phyloP scores from a whole-genome alignment of 2,888 invertebrate genomes.

The Apodemia mormo region DNA sequence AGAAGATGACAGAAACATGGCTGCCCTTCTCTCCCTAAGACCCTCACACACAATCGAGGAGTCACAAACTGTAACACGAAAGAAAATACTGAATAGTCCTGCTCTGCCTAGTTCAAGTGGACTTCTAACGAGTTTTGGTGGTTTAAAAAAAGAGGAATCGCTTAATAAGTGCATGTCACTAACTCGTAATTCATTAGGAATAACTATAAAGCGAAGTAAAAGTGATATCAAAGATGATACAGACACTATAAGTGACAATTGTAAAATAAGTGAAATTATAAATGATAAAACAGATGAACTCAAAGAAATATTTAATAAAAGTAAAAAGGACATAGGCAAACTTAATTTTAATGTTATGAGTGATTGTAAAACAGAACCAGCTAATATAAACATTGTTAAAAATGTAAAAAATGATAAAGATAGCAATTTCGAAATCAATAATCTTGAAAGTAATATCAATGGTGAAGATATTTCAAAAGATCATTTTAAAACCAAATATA shows the following conservation, averaged over 20 bases:
- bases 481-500: neutral
- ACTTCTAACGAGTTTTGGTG: slow-evolving; percentile 74
- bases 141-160: slow-evolving; percentile 79
- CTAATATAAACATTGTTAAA: neutral
- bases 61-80: slow-evolving; percentile 71
- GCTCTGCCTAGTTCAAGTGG: slow-evolving; percentile 80
- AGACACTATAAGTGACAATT: neutral
- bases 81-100: slow-evolving; percentile 78
- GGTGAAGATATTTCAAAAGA: neutral
- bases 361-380: neutral
- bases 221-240: neutral
- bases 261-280: slow-evolving; percentile 23
- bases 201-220: slow-evolving; percentile 58
- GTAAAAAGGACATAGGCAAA: slow-evolving; percentile 22
- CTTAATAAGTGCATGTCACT: slow-evolving; percentile 58
- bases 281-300: slow-evolving; percentile 19
- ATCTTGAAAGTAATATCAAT: neutral
- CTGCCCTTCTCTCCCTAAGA: slow-evolving; percentile 86
- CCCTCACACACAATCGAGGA: slow-evolving; percentile 84
- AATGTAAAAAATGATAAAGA: neutral
- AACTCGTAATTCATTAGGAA: slow-evolving; percentile 66
- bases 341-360: slow-evolving; percentile 11
- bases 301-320: slow-evolving; percentile 23
- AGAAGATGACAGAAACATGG: slow-evolving; percentile 90
- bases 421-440: neutral